phyloP scores from a whole-genome alignment of 2,113 vertebrate species.

The Dasyprocta punctata region DNA sequence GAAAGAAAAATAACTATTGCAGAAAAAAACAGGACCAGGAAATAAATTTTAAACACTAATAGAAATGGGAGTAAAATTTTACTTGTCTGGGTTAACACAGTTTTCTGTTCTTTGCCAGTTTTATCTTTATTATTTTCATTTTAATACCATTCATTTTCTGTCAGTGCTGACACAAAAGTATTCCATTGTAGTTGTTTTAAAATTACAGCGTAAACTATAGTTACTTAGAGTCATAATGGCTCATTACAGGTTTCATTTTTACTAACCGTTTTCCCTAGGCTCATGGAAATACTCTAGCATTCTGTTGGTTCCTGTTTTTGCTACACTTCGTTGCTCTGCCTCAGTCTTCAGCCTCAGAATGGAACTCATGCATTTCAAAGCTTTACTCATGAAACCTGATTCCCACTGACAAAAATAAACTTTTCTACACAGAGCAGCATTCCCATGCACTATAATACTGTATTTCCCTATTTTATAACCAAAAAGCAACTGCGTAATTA shows the following conservation, averaged over 20 bases:
- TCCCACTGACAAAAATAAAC: not conserved
- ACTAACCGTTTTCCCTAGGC: not conserved
- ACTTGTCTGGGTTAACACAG: not conserved
- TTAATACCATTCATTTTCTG: not conserved
- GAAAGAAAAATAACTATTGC: not conserved
- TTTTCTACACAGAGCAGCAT: not conserved
- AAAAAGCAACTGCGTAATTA: conserved; percentile 58
- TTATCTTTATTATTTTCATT: not conserved
- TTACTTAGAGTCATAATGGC: not conserved
- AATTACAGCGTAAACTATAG: not conserved
- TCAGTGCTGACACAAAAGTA: not conserved
- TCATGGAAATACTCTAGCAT: not conserved
- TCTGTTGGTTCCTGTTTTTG: not conserved
- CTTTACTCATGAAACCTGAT: conserved; percentile 48
- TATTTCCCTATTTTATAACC: conserved; percentile 69
- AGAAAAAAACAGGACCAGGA: not conserved
- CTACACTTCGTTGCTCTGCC: not conserved
- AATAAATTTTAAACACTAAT: not conserved
- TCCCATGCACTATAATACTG: not conserved
- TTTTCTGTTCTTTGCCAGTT: not conserved
- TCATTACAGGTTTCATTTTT: not conserved
- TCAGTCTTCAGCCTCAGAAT: not conserved
- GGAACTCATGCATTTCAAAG: not conserved
- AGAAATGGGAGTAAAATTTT: not conserved
- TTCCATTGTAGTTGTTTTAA: conserved; percentile 27